Conservation (phyloP, 2,797 vertebrate genomes). For the Eulemur coronatus region DNA sequence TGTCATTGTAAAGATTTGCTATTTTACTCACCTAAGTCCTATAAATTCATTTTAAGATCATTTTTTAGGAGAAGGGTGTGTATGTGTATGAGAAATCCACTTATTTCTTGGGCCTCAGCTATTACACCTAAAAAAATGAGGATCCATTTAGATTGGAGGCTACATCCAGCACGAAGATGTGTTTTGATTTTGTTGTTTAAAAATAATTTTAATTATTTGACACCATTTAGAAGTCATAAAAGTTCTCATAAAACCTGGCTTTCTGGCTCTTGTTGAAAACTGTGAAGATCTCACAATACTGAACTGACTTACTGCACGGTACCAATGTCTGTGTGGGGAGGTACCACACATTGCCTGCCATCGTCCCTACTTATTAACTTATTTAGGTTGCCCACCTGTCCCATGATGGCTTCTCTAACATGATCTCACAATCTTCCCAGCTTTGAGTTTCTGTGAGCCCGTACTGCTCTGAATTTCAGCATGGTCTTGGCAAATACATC, state of each 20-base stretch:
- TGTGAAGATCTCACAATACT: not conserved
- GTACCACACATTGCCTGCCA: not conserved
- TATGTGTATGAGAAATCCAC: not conserved
- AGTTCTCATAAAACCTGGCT: not conserved
- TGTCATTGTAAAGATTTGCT: not conserved
- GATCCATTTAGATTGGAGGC: not conserved
- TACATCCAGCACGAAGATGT: not conserved
- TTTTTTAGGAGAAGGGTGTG: not conserved
- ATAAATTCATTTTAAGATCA: not conserved
- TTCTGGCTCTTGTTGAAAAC: not conserved
- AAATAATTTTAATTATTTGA: not conserved
- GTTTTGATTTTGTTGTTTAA: slow-evolving; percentile 7
- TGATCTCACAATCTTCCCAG: not conserved
- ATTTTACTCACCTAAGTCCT: not conserved
- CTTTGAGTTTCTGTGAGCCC: not conserved
- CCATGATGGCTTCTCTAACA: not conserved
- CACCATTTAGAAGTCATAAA: not conserved
- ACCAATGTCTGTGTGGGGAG: not conserved
- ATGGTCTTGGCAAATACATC: not conserved
- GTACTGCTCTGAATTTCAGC: not conserved
- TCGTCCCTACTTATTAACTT: not conserved
- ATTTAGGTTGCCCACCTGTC: not conserved
- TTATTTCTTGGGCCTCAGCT: not conserved
- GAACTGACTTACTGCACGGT: not conserved
- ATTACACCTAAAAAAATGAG: not conserved